Conservation (phyloP, 1,140 invertebrate species). For the Temnothorax curvispinosus region DNA sequence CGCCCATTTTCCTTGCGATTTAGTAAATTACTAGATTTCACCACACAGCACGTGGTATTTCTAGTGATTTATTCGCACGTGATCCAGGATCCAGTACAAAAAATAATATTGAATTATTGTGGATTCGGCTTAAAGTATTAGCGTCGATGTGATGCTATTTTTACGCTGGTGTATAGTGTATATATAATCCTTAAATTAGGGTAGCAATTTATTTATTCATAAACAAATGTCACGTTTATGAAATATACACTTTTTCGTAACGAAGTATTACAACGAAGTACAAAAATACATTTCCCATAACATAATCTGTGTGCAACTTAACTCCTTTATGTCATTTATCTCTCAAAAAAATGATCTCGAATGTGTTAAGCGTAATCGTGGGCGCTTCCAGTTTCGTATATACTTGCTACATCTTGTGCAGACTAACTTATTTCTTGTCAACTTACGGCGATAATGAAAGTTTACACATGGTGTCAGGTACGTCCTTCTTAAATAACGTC, state of each 20-base stretch:
- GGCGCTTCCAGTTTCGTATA: constrained; percentile 79
- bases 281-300: neutral
- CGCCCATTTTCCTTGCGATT: too few relatives aligned
- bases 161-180: neutral
- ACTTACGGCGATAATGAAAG: constrained; percentile 64
- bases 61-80: too few relatives aligned
- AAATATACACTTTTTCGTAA: neutral
- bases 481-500: neutral
- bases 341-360: constrained; percentile 71
- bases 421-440: constrained; percentile 82
- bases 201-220: neutral
- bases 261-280: neutral
- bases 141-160: neutral
- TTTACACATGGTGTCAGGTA: constrained; percentile 12
- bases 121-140: too few relatives aligned
- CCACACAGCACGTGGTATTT: too few relatives aligned
- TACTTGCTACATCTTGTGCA: constrained; percentile 80
- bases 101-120: too few relatives aligned
- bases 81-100: too few relatives aligned
- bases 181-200: neutral
- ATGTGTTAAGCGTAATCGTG: constrained; percentile 67
- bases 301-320: neutral
- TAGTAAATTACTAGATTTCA: too few relatives aligned
- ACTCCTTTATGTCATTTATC: neutral
- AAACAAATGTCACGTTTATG: neutral